Base-by-base conservation (phyloP, 2,113 vertebrate genomes). In the Columbina picui region DNA sequence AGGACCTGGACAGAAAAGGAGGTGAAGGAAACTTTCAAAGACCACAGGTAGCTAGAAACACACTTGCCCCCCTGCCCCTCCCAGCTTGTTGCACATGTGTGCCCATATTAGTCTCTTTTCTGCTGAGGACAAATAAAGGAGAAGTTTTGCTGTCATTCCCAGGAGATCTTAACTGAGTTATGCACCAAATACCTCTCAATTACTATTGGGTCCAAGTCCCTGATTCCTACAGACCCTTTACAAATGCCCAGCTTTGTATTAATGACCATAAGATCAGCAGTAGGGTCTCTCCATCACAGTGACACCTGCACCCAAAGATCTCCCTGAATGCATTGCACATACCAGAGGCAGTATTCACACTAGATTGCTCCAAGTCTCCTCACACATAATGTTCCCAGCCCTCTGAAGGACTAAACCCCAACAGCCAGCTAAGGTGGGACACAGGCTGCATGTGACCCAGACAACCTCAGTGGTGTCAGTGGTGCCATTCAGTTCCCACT, bases 31-130 rank as follows among this genome's bases (percentile, higher is more conserved):
- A 27, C n/a, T 61, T 79, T 53, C 36, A 59, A 55, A 67, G 30
- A 43, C 52, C 15, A 8, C 47, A 50, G 45, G 12, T 32, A 71
- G 57, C 30, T 64, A 49, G 82, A 52, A n/a, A 53, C 36, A 39
- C 12, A 9, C 23, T 14, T 45, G 8, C 5, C 16, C 26, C 2
- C 19, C 10, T 45, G 8, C 6, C 16, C 26, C 2, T 16, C 10
- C 14, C 59, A 90, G 29, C 47, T 55, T 6, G 12, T 32, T 79
- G 41, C 53, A n/a, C 23, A 15, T 67, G 27, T 53, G 20, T 32
- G 27, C 16, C 53, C 15, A 10, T 18, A 20, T 21, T 36, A 25
- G 25, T n/a, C 38, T 71, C 20, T 71, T 81, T 73, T 45, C 71
- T n/a, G 5, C 69, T n/a, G 43, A 50, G 49, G 47, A 67, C 18